Base-by-base conservation (phyloP, 1,140 invertebrate genomes). In the Heterodera carotae region DNA sequence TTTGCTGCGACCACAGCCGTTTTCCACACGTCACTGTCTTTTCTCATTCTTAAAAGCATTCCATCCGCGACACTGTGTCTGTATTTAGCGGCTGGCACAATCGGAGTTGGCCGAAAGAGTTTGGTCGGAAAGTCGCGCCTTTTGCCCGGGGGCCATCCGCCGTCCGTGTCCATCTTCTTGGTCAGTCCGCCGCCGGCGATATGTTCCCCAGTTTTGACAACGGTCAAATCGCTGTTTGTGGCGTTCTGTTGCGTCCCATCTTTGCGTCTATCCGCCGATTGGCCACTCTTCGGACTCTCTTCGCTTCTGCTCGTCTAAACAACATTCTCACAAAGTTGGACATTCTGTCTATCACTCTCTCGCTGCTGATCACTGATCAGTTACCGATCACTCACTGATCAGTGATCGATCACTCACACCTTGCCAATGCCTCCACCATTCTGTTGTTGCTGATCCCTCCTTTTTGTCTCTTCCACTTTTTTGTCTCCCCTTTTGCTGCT, bases 51-150 rank as follows among this genome's bases (percentile, higher is more conserved):
- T 22, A 22, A 2, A 29, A 74, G 72, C 64, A 74, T 64, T n/a
- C 34, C 62, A 10, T 74, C 72, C 10, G 64, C 72, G 25, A 74
- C 43, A 39, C 72, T 74, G 39, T 74, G 72, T 43, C 72, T 53
- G 64, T 36, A 74, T n/a, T 64, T 74, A 7, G 62, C 25, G 2
- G 25, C 15, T 15, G 72, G 72, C 59, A 74, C 39, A 15, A 74
- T 56, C 12, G 72, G 72, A n/a, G 64, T 74, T 15, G 72, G 72
- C 2, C 72, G 72, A 15, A 74, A 74, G 25, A 74, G 10, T 56
- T 25, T 74, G 10, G 2, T 27, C 25, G 25, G 53, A 7, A 29
- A 59, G 18, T 34, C 34, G 72, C 64, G 72, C 6, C 12, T 36
- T 34, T 33, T 36, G 5, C 31, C 25, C 33, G 15, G 12, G 4